Percentiles rank a stretch among this genome's conserved stretches.
These are phyloP conservation scores for Magallana ariakensis DNA, from an alignment of 1,140 invertebrate genomes.

Conservation along the genomic window DNA sequence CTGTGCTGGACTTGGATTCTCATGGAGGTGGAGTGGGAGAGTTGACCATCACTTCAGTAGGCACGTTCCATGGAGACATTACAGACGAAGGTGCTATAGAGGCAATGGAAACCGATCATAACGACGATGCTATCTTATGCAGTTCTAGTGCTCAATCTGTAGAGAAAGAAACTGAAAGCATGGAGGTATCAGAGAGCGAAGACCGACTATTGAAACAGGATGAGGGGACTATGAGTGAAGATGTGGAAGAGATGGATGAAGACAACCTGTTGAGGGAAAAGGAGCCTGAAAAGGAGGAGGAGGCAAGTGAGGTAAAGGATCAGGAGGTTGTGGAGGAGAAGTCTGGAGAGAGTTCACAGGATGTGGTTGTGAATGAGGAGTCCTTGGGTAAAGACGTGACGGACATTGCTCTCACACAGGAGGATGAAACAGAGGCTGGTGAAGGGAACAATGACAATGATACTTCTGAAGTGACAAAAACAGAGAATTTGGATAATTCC, in stretches of 20 bases:
- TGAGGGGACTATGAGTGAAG: not conserved
- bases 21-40: not conserved
- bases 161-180: not conserved
- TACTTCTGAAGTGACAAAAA: not conserved
- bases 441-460: not conserved
- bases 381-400: not conserved
- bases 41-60: not conserved
- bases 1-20: not conserved
- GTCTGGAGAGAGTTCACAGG: conserved; percentile 1
- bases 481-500: not conserved
- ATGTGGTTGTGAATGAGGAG: not conserved
- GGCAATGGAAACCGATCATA: conserved; percentile 7
- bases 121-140: conserved; percentile 34
- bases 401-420: not conserved
- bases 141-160: conserved; percentile 18
- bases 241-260: conserved; percentile 40
- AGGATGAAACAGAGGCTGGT: not conserved
- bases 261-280: conserved; percentile 31
- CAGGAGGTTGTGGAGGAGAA: not conserved
- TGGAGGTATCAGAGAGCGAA: not conserved
- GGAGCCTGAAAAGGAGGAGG: conserved; percentile 22
- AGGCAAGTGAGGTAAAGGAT: not conserved
- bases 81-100: conserved; percentile 16
- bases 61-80: not conserved
- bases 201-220: conserved; percentile 35